Percentiles rank a stretch among this genome's conserved stretches.
These are phyloP conservation scores for Leucoptera coffeella DNA, from an alignment of 2,888 invertebrate genomes.

Conservation along the genomic window DNA sequence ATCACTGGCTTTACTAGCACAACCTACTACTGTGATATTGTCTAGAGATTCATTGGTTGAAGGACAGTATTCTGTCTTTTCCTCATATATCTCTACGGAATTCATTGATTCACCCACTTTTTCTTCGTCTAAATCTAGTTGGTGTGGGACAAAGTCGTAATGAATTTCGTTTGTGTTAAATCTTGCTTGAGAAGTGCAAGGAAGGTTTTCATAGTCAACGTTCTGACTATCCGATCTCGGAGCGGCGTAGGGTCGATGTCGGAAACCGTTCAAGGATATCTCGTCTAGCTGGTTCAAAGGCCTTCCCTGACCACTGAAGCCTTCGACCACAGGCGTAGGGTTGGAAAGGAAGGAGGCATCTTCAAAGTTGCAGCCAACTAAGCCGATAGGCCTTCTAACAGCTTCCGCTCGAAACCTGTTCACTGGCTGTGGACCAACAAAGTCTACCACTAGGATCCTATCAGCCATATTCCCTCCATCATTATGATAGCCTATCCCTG, in stretches of 20 bases:
- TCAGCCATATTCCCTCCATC: constrained; percentile 81
- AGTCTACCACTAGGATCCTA: constrained; percentile 72
- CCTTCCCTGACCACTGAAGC: constrained; percentile 40
- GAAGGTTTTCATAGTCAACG: constrained; percentile 22
- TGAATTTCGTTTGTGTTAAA: no score
- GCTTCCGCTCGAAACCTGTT: constrained; percentile 24
- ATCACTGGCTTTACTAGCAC: constrained; percentile 34
- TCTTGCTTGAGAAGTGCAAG: constrained; percentile 19
- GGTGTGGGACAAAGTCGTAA: constrained; percentile 28
- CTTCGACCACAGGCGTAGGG: constrained; percentile 44
- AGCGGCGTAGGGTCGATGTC: constrained; percentile 20
- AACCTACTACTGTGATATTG: constrained; percentile 44
- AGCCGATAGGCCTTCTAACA: constrained; percentile 27
- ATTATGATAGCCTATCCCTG: constrained; percentile 90
- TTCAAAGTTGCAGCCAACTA: constrained; percentile 38
- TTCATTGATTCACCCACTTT: constrained; percentile 27
- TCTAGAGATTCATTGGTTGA: constrained; percentile 47
- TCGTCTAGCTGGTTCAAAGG: constrained; percentile 34
- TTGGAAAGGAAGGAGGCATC: constrained; percentile 42
- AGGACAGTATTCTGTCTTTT: constrained; percentile 21
- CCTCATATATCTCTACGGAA: constrained; percentile 38
- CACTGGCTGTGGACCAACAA: constrained; percentile 41
- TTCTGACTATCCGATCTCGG: constrained; percentile 48
- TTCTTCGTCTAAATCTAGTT: constrained; percentile 24
- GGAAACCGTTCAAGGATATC: constrained; percentile 24